A percentile compares a stretch with the other conserved stretches of the same genome.
Evolutionary conservation across 2,797 vertebrate genomes (phyloP).

Genomic region (Propithecus deckenii): DNA sequence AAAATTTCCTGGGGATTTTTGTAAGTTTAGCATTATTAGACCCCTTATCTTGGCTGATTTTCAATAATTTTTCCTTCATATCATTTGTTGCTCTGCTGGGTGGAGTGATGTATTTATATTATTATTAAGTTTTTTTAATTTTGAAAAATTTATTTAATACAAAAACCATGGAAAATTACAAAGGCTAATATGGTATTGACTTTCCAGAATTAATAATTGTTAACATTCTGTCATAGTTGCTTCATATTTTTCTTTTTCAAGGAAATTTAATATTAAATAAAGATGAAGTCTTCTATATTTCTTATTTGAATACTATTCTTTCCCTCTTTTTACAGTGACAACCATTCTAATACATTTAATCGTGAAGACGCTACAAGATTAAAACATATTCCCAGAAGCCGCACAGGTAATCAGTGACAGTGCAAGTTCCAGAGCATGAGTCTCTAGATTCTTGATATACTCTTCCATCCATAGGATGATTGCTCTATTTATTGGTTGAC

Average conservation of each 20-base stretch:
- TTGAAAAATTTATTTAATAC: background rate
- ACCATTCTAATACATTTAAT: background rate
- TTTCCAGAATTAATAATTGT: background rate
- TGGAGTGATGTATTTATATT: background rate
- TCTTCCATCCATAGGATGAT: background rate
- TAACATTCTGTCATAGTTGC: background rate
- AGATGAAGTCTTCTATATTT: background rate
- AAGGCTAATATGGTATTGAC: background rate
- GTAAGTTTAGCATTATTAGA: background rate
- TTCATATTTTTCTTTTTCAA: background rate
- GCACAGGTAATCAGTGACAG: background rate
- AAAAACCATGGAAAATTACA: background rate
- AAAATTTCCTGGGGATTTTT: background rate
- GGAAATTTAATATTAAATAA: background rate
- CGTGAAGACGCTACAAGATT: background rate
- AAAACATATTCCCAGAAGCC: background rate
- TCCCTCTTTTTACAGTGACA: background rate
- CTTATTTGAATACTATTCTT: background rate
- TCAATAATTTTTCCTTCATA: background rate
- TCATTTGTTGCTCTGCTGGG: background rate
- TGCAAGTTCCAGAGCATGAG: background rate
- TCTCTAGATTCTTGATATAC: background rate
- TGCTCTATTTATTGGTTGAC: background rate
- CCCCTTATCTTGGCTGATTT: background rate
- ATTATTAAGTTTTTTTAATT: background rate